A percentile compares a stretch with the other conserved stretches of the same genome.
These are phyloP conservation scores for Cremastobaeus sp. DNA, from an alignment of 2,888 invertebrate genomes.

Conservation along the genomic window DNA sequence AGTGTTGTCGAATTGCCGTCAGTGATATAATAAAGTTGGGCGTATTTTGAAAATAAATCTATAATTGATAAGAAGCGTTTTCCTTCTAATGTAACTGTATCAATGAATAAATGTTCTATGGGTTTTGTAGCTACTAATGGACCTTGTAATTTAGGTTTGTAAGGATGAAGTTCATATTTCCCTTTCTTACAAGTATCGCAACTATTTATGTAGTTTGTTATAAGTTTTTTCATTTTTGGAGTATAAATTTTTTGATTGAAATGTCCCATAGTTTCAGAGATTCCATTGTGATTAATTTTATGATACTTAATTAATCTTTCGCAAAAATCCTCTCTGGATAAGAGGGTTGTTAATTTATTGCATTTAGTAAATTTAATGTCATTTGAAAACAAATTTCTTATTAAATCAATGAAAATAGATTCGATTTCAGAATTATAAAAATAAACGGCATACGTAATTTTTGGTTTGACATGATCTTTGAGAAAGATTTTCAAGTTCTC, in stretches of 20 bases:
- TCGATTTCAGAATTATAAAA: conserved; percentile 10
- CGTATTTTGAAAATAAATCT: conserved; percentile 3
- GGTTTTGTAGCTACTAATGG: conserved; percentile 11
- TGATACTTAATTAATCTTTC: conserved; percentile 13
- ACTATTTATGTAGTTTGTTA: conserved; percentile 6
- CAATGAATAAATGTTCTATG: conserved; percentile 2
- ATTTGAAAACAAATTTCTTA: neutral
- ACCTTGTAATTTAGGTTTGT: conserved; percentile 11
- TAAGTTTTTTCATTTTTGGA: conserved; percentile 17
- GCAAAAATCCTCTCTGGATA: neutral
- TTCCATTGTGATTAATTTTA: conserved; percentile 15
- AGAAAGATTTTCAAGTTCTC: conserved; percentile 1
- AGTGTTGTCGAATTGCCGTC: conserved; percentile 12
- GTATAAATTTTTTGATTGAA: conserved; percentile 9
- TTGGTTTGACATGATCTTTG: conserved; percentile 4
- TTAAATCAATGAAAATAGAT: conserved; percentile 6
- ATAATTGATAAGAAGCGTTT: neutral
- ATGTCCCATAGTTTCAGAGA: conserved; percentile 4
- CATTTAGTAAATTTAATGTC: conserved; percentile 18
- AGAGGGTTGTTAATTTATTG: conserved; percentile 10
- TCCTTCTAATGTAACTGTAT: conserved; percentile 3
- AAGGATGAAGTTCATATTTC: conserved; percentile 13
- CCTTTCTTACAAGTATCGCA: conserved; percentile 11
- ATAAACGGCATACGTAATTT: conserved; percentile 13
- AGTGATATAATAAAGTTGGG: conserved; percentile 6